These are phyloP conservation scores for Achroia grisella DNA, from an alignment of 1,140 invertebrate species.

Conservation along the genomic window DNA sequence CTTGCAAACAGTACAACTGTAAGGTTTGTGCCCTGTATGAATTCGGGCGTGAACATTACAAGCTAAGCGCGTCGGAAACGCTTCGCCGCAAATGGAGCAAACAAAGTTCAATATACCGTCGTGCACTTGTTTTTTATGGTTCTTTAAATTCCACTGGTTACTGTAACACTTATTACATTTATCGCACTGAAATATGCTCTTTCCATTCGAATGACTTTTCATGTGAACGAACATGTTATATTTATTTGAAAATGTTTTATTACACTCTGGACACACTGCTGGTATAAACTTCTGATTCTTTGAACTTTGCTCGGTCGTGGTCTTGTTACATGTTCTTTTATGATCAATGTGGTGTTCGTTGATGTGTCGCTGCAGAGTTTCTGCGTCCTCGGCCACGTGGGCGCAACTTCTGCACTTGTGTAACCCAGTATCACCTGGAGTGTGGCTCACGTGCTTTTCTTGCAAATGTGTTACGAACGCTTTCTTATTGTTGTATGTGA, in stretches of 20 bases:
- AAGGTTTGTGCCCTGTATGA: constrained; percentile 74
- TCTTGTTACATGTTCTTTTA: constrained; percentile 5
- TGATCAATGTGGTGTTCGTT: constrained; percentile 16
- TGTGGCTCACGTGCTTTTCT: constrained; percentile 21
- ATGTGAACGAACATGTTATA: constrained; percentile 50
- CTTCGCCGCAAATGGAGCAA: constrained; percentile 45
- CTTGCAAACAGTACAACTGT: constrained; percentile 73
- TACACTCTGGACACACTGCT: constrained; percentile 42
- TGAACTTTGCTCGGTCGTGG: constrained; percentile 7
- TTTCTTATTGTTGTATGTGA: constrained; percentile 23
- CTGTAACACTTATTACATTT: constrained; percentile 37
- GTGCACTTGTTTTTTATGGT: constrained; percentile 39
- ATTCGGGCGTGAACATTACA: constrained; percentile 46
- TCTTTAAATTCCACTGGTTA: constrained; percentile 22
- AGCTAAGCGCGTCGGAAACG: constrained; percentile 37
- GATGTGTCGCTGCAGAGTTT: constrained; percentile 31
- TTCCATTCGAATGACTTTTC: constrained; percentile 21
- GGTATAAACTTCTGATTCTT: constrained; percentile 44
- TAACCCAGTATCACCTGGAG: not conserved
- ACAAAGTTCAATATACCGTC: constrained; percentile 27
- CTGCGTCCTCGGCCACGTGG: constrained; percentile 8
- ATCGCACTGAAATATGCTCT: constrained; percentile 15
- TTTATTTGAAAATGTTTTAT: constrained; percentile 51
- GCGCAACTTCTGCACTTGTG: constrained; percentile 33
- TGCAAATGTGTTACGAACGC: constrained; percentile 35